These are phyloP conservation scores for Charaxes varanes DNA, from an alignment of 1,140 invertebrate species.

Conservation along the genomic window DNA sequence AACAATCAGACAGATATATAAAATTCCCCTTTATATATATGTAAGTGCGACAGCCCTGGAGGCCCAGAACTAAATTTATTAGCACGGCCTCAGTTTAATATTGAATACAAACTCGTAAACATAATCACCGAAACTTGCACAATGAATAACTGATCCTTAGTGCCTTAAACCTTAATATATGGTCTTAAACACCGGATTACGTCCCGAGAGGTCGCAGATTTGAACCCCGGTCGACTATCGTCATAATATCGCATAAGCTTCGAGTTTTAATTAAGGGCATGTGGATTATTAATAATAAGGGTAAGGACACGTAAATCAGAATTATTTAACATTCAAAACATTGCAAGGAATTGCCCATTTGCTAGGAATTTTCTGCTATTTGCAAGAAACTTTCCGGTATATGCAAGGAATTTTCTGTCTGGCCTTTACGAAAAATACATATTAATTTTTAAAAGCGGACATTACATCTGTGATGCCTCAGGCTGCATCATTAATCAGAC, in stretches of 20 bases:
- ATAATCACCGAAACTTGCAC: conserved; percentile 29
- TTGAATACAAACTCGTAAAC: conserved; percentile 22
- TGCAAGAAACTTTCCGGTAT: no score
- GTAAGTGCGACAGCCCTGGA: conserved; percentile 2
- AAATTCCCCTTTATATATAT: no score
- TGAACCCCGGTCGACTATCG: not conserved
- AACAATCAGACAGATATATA: no score
- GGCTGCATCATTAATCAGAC: no score
- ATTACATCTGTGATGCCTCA: no score
- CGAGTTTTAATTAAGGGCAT: not conserved
- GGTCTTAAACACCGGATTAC: not conserved
- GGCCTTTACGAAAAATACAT: no score
- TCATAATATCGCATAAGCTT: conserved; percentile 3
- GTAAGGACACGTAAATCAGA: not conserved
- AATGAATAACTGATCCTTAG: conserved; percentile 27
- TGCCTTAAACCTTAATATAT: not conserved
- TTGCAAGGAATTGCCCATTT: no score
- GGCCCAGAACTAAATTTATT: conserved; percentile 19
- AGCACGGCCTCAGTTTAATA: conserved; percentile 22
- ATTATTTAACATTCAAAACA: no score
- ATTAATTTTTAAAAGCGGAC: no score
- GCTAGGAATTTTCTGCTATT: no score
- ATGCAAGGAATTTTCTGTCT: no score
- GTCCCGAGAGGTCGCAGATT: not conserved
- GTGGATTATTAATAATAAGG: not conserved